Evolutionary conservation across 2,113 vertebrate genomes (phyloP).

Genomic region (Brachyistius frenatus): DNA sequence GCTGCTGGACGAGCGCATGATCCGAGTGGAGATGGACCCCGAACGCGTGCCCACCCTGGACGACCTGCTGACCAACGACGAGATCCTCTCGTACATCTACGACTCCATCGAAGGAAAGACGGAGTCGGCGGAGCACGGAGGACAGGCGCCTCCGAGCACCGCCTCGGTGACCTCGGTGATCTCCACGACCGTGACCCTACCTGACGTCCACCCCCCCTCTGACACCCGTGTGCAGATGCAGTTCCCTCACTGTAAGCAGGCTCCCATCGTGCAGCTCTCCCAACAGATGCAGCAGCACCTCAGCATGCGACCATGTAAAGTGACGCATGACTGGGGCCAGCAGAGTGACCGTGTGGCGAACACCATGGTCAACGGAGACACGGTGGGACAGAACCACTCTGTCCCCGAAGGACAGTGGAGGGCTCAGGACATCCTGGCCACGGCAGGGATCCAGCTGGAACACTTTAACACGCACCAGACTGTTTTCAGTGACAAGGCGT

Average conservation of each 20-base stretch:
- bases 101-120: constrained; percentile 68
- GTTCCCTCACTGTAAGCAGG: constrained; percentile 63
- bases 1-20: constrained; percentile 86
- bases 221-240: constrained; percentile 60
- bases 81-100: constrained; percentile 84
- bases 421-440: constrained; percentile 55
- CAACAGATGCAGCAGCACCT: constrained; percentile 83
- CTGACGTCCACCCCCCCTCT: constrained; percentile 35
- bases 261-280: constrained; percentile 77
- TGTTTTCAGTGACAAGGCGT: constrained; percentile 57
- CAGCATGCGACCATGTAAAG: constrained; percentile 50
- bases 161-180: constrained; percentile 2
- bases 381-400: constrained; percentile 47
- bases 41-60: constrained; percentile 72
- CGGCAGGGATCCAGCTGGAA: constrained; percentile 54
- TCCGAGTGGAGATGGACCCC: constrained; percentile 82
- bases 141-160: constrained; percentile 28
- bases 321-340: constrained; percentile 44
- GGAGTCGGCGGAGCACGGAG: constrained; percentile 23
- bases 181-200: neutral
- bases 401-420: constrained; percentile 62
- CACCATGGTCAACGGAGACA: constrained; percentile 45
- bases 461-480: constrained; percentile 55
- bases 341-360: constrained; percentile 32
- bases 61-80: constrained; percentile 75